Evolutionary conservation across 2,888 invertebrate genomes (phyloP).

Genomic region (Holacanthella duospinosa): DNA sequence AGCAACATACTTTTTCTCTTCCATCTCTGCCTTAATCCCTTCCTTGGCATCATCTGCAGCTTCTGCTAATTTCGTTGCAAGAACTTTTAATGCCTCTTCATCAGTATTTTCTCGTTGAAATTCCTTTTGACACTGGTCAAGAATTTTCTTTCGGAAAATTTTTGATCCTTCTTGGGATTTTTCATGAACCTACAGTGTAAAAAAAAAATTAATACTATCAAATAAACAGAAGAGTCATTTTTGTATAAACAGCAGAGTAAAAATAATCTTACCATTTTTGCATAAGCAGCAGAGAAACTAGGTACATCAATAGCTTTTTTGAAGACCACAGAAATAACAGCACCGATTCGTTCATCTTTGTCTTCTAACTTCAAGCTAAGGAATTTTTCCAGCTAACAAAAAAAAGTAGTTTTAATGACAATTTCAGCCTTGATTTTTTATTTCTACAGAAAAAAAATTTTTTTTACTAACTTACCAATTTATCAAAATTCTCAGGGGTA

Average conservation of each 20-base stretch:
- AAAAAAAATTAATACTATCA: too few relatives aligned
- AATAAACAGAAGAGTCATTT: too few relatives aligned
- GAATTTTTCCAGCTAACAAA: too few relatives aligned
- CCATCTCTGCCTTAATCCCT: conserved; percentile 39
- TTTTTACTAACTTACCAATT: conserved; percentile 58
- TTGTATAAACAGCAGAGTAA: too few relatives aligned
- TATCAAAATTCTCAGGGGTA: conserved; percentile 86
- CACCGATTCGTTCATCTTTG: too few relatives aligned
- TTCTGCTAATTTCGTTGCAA: conserved; percentile 50
- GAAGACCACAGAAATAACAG: too few relatives aligned
- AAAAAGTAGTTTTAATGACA: too few relatives aligned
- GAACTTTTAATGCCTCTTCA: conserved; percentile 49
- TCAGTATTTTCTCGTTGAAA: conserved; percentile 74
- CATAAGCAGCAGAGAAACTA: conserved; percentile 85
- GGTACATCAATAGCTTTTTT: conserved; percentile 93
- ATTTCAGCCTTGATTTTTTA: too few relatives aligned
- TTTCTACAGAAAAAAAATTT: conserved; percentile 80
- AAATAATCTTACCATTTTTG: conserved; percentile 53
- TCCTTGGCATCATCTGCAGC: conserved; percentile 45
- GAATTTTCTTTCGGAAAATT: conserved; percentile 65
- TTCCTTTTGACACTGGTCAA: conserved; percentile 77
- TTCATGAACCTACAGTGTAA: too few relatives aligned
- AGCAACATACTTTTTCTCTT: conserved; percentile 25
- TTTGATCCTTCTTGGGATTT: too few relatives aligned
- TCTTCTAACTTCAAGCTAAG: too few relatives aligned